These are phyloP conservation scores for Clangula hyemalis DNA, from an alignment of 2,797 vertebrate species.

Conservation along the genomic window DNA sequence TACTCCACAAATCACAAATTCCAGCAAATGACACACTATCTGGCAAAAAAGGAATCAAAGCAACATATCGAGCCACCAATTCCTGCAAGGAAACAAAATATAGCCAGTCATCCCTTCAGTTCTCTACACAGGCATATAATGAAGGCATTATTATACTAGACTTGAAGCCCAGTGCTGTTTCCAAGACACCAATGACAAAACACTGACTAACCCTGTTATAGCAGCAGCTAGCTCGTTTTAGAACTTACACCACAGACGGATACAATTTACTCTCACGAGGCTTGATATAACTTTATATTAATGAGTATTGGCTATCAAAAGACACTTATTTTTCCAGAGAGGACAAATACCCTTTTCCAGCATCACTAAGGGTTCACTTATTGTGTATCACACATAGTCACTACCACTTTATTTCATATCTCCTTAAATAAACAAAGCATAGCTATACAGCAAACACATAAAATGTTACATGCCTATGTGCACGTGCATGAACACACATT, in stretches of 20 bases:
- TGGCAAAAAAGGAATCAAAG: conserved; percentile 92
- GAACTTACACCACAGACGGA: background rate
- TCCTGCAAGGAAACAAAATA: conserved; percentile 76
- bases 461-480: rapidly evolving
- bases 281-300: background rate
- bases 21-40: conserved; percentile 91
- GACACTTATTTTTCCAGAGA: background rate
- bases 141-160: background rate
- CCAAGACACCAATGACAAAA: background rate
- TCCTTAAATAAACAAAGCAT: background rate
- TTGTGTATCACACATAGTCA: background rate
- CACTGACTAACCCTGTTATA: background rate
- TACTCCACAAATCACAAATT: conserved; percentile 94
- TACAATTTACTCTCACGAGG: background rate
- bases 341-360: background rate
- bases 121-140: background rate
- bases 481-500: background rate
- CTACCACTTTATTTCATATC: background rate
- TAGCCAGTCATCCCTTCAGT: background rate
- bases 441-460: background rate
- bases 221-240: background rate
- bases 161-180: background rate
- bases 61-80: conserved; percentile 88
- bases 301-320: too few relatives aligned
- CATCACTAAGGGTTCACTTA: background rate